Evolutionary conservation across 1,140 invertebrate species (phyloP).

Genomic region (Stenopsyche tienmushanensis): DNA sequence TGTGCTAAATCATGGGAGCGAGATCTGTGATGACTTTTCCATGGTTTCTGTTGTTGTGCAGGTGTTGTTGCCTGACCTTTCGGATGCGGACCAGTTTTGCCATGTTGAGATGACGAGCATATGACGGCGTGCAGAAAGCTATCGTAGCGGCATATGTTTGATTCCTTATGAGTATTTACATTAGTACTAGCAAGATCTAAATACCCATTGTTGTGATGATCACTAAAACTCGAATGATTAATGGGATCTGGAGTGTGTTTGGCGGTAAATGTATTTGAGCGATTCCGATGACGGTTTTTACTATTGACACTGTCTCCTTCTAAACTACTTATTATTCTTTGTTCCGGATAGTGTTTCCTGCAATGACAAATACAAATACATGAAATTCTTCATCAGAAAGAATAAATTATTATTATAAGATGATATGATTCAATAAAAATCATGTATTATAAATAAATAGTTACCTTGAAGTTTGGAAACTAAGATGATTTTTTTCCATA

Average conservation of each 20-base stretch:
- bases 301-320: conserved; percentile 48
- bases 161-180: conserved; percentile 47
- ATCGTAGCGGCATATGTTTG: conserved; percentile 61
- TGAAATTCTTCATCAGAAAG: not conserved
- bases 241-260: conserved; percentile 49
- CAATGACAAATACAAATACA: conserved; percentile 39
- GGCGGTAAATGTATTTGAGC: conserved; percentile 56
- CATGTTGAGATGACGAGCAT: conserved; percentile 53
- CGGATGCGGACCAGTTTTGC: conserved; percentile 51
- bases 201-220: conserved; percentile 49
- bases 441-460: conserved; percentile 15
- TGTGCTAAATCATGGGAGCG: conserved; percentile 55
- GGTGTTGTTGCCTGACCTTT: conserved; percentile 31
- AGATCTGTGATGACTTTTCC: conserved; percentile 48
- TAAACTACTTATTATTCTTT: conserved; percentile 45
- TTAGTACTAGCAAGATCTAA: conserved; percentile 48
- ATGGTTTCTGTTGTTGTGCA: conserved; percentile 33
- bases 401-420: not conserved
- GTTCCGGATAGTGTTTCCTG: conserved; percentile 49
- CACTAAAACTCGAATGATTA: conserved; percentile 45
- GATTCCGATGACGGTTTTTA: conserved; percentile 54
- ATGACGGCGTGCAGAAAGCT: conserved; percentile 62
- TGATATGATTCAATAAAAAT: conserved; percentile 19
- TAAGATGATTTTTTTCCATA: conserved; percentile 88
- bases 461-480: conserved; percentile 77